Base-by-base conservation (phyloP, 2,113 vertebrate genomes). In the Apteryx owenii region DNA sequence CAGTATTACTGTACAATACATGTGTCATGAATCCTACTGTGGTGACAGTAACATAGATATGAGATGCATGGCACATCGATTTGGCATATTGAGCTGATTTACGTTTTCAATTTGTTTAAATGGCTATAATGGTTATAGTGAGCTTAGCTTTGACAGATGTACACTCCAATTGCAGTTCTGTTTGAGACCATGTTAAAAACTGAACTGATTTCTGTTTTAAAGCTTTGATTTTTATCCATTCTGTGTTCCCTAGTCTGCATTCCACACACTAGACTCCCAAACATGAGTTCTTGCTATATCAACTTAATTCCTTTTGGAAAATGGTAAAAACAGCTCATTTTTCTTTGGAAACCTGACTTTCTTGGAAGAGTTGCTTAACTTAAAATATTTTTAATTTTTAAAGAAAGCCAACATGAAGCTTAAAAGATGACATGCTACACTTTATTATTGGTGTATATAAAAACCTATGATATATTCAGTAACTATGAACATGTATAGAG, bases 41-140 rank as follows among this genome's bases (percentile, higher is more conserved):
- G 93, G 76, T 66, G 36, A 60, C 48, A 38, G 60, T 58, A 71
- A 85, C 65, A 18, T 31, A 62, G 78, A 80, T 58, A 60, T 14
- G 58, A 92, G 68, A 69, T 19, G n/a, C 70, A 6, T 33, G 79
- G 85, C 80, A 46, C 92, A 65, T 85, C 3, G 26, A 64, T 91
- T 58, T 93, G 58, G 88, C 73, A 21, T 79, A 48, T 70, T 46
- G 70, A 81, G 62, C 92, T 95, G 96, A 94, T 94, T 88, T 92
- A 89, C 85, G 80, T 79, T 89, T 95, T 96, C 85, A 90, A 8
- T 97, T 97, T 96, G 92, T 97, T 97, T 96, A 97, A 97, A 97
- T 15, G 9, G 26, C 79, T 69, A 4, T 76, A 93, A 90, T 86
- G 79, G 83, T 87, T 80, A 22, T 22, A 54, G 73, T 51, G 51